Conservation (phyloP, 2,888 invertebrate species). For the Protodeltote pygarga region DNA sequence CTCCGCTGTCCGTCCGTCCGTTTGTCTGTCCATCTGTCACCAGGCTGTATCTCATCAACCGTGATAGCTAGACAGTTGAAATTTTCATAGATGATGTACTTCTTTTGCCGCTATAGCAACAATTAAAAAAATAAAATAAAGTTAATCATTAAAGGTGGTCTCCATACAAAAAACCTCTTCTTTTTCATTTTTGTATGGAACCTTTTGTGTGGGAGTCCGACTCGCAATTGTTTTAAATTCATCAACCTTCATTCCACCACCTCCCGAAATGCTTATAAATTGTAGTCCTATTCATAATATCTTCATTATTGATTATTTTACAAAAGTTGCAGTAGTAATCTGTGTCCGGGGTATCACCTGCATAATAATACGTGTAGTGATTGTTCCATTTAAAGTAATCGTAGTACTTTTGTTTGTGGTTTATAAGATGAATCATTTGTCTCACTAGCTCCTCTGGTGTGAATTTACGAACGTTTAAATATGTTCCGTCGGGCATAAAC, state of each 20-base stretch:
- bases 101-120: too few relatives aligned
- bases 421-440: conserved; percentile 48
- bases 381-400: conserved; percentile 59
- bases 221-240: background rate
- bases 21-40: too few relatives aligned
- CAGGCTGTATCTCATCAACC: too few relatives aligned
- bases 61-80: too few relatives aligned
- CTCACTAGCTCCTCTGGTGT: conserved; percentile 24
- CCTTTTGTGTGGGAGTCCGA: too few relatives aligned
- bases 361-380: conserved; percentile 51
- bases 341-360: conserved; percentile 32
- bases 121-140: too few relatives aligned
- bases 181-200: too few relatives aligned
- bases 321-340: conserved; percentile 48
- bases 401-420: conserved; percentile 43
- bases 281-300: conserved; percentile 5
- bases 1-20: too few relatives aligned
- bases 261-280: background rate
- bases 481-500: conserved; percentile 54
- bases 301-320: conserved; percentile 17
- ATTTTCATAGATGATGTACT: too few relatives aligned
- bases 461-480: conserved; percentile 41
- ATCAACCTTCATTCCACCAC: conserved; percentile 22
- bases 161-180: too few relatives aligned
- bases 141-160: too few relatives aligned